phyloP scores from a whole-genome alignment of 2,113 vertebrate genomes.

The Labeo catla region DNA sequence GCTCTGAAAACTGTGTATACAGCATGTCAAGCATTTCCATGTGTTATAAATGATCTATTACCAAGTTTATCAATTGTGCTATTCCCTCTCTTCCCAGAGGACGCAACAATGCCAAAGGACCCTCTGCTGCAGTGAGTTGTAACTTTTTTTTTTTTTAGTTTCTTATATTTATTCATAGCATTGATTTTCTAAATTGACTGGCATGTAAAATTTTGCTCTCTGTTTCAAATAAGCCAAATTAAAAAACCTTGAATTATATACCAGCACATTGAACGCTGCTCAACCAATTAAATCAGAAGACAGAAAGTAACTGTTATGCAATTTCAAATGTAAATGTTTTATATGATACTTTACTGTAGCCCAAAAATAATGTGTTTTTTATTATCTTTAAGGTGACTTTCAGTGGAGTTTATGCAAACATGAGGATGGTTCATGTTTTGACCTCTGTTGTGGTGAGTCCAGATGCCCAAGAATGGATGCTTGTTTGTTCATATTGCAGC shows the following conservation, averaged over 20 bases:
- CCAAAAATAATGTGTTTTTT: constrained; percentile 26
- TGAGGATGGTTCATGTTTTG: constrained; percentile 99
- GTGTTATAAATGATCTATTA: not conserved
- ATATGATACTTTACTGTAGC: not conserved
- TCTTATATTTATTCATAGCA: not conserved
- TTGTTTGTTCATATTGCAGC: not conserved
- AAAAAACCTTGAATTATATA: not conserved
- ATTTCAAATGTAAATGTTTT: not conserved
- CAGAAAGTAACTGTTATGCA: no score
- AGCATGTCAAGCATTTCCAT: not conserved
- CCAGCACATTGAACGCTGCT: not conserved
- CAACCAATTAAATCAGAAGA: not conserved
- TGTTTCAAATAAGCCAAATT: not conserved
- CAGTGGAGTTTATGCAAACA: constrained; percentile 98
- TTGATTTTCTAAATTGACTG: not conserved
- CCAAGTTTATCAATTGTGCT: not conserved
- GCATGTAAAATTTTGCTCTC: not conserved
- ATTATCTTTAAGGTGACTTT: constrained; percentile 85
- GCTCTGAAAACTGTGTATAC: not conserved
- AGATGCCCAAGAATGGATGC: not conserved
- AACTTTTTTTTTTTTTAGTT: constrained; percentile 10
- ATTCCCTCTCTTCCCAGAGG: constrained; percentile 78
- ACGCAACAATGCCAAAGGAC: constrained; percentile 93
- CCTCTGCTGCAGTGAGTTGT: constrained; percentile 86
- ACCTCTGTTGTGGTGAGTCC: constrained; percentile 98